These are phyloP conservation scores for Zaprionus africanus DNA, from an alignment of 1,140 invertebrate species.

Conservation along the genomic window DNA sequence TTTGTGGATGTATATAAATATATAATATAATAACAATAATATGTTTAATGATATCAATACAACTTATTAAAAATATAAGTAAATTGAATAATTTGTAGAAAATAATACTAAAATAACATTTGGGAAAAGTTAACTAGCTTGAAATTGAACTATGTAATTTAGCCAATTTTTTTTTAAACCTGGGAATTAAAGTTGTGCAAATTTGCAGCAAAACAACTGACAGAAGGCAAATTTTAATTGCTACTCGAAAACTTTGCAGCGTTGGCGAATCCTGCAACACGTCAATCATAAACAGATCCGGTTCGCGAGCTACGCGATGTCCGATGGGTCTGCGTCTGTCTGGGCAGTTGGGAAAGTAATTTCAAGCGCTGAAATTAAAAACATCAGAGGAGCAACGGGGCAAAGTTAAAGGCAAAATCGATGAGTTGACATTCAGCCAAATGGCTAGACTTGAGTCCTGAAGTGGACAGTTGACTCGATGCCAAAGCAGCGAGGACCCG, in stretches of 20 bases:
- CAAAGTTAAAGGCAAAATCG: constrained; percentile 53
- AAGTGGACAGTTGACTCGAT: constrained; percentile 75
- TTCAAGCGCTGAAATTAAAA: constrained; percentile 61
- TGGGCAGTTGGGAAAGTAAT: constrained; percentile 68
- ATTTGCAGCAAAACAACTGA: constrained; percentile 3
- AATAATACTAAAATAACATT: too few species aligned
- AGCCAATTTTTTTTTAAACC: too few species aligned
- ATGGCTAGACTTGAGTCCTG: constrained; percentile 71
- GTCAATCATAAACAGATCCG: constrained; percentile 71
- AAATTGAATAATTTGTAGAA: too few species aligned
- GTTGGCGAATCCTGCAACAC: constrained; percentile 31
- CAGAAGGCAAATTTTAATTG: constrained; percentile 63
- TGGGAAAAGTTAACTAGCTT: too few species aligned
- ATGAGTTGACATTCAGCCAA: constrained; percentile 72
- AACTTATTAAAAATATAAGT: too few species aligned
- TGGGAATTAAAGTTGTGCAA: not conserved
- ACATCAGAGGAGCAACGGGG: constrained; percentile 23
- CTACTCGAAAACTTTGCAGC: constrained; percentile 50
- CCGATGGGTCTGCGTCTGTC: not conserved
- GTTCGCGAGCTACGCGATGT: not conserved
- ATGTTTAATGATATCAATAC: too few species aligned
- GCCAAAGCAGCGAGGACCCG: constrained; percentile 59
- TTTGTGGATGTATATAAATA: too few species aligned
- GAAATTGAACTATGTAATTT: too few species aligned
- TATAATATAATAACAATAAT: too few species aligned